Conservation (phyloP, 2,888 invertebrate species). For the Trypoxylon attenuatum region DNA sequence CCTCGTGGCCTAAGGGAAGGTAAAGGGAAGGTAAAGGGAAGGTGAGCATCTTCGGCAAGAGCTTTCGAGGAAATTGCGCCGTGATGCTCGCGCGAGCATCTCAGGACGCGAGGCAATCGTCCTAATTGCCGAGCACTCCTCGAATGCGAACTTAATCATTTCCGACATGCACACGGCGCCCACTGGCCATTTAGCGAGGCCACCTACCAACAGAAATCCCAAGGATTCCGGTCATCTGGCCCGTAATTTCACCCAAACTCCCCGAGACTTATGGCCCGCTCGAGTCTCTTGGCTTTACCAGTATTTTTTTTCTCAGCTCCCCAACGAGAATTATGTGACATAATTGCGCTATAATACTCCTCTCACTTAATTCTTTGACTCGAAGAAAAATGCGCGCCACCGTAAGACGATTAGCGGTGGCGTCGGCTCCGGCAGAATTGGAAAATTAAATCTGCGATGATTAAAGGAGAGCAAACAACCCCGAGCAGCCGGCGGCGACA, state of each 20-base stretch:
- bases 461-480: neutral
- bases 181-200: slow-evolving; percentile 18
- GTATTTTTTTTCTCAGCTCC: no score
- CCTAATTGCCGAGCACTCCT: slow-evolving; percentile 54
- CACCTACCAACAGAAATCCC: slow-evolving; percentile 13
- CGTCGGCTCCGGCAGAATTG: no score
- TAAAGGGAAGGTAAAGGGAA: slow-evolving; percentile 23
- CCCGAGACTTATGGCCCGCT: neutral
- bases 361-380: no score
- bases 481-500: neutral
- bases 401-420: no score
- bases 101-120: slow-evolving; percentile 50
- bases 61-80: slow-evolving; percentile 52
- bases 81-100: slow-evolving; percentile 12
- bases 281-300: no score
- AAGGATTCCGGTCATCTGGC: slow-evolving; percentile 10
- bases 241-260: neutral
- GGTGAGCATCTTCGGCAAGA: slow-evolving; percentile 35
- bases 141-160: slow-evolving; percentile 61
- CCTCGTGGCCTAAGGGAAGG: slow-evolving; percentile 8
- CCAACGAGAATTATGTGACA: no score
- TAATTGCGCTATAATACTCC: no score
- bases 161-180: slow-evolving; percentile 43
- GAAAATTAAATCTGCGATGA: no score
- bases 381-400: no score